phyloP scores from a whole-genome alignment of 1,140 invertebrate genomes.

The Galendromus occidentalis region DNA sequence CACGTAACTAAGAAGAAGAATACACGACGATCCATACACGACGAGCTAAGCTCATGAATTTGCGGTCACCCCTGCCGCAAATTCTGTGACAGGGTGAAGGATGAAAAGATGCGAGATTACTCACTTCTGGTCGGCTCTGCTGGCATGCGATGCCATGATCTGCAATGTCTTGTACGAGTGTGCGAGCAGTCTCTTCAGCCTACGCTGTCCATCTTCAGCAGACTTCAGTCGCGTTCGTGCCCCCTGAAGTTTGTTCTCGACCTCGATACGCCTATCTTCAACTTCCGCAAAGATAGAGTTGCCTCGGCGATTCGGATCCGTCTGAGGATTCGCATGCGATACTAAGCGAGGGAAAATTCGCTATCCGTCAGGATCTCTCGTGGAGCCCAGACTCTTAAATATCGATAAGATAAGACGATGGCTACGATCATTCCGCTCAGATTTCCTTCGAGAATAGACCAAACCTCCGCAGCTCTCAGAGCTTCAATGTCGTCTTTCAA shows the following conservation, averaged over 20 bases:
- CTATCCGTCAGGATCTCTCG: slow-evolving; percentile 15
- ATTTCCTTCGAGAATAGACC: too few relatives aligned
- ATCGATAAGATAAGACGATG: too few relatives aligned
- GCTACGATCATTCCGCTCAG: too few relatives aligned
- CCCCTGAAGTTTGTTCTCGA: slow-evolving; percentile 16
- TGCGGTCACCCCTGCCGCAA: too few relatives aligned
- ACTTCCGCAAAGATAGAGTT: slow-evolving; percentile 23
- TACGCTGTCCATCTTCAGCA: background rate
- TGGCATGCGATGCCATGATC: background rate
- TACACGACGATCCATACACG: too few relatives aligned
- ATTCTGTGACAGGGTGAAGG: background rate
- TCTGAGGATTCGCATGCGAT: too few relatives aligned
- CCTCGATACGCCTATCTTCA: slow-evolving; percentile 21
- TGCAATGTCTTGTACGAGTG: background rate
- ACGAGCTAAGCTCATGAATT: too few relatives aligned
- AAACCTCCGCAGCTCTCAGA: background rate
- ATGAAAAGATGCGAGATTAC: background rate
- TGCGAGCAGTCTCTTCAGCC: background rate
- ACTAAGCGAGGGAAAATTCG: too few relatives aligned
- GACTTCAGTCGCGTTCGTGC: background rate
- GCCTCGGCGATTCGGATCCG: slow-evolving; percentile 19
- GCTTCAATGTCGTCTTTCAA: background rate
- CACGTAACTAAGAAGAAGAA: too few relatives aligned
- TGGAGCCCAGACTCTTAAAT: too few relatives aligned
- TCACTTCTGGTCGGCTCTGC: background rate